Percentiles rank a stretch among this genome's conserved stretches.
Evolutionary conservation across 2,888 invertebrate species (phyloP).

Genomic region (Anticlea derivata): DNA sequence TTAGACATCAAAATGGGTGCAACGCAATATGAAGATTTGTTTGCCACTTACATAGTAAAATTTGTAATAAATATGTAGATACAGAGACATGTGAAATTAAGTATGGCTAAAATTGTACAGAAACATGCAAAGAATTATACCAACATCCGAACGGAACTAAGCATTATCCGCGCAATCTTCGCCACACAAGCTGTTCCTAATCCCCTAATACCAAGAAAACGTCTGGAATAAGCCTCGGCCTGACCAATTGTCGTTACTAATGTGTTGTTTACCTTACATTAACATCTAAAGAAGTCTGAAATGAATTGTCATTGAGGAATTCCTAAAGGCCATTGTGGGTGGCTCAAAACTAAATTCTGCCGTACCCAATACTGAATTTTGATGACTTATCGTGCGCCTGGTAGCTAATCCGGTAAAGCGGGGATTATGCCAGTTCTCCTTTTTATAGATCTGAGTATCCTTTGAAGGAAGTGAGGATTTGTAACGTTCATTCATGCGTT

Average conservation of each 20-base stretch:
- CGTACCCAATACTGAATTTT: conserved; percentile 24
- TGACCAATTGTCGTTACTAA: conserved; percentile 70
- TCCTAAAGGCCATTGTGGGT: conserved; percentile 25
- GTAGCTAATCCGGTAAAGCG: conserved; percentile 62
- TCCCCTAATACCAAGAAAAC: conserved; percentile 67
- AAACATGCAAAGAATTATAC: conserved; percentile 31
- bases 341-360: conserved; percentile 18
- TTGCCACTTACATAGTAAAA: too few relatives aligned
- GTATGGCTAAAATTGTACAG: too few relatives aligned
- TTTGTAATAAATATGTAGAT: too few relatives aligned
- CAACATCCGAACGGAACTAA: conserved; percentile 61
- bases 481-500: conserved; percentile 17
- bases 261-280: conserved; percentile 74
- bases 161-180: conserved; percentile 48
- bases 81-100: too few relatives aligned
- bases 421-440: conserved; percentile 33
- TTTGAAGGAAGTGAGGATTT: conserved; percentile 14
- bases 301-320: conserved; percentile 48
- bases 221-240: conserved; percentile 60
- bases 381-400: conserved; percentile 38
- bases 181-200: conserved; percentile 74
- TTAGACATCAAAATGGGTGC: too few relatives aligned
- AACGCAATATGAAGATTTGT: too few relatives aligned
- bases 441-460: conserved; percentile 15
- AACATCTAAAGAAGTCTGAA: conserved; percentile 41